phyloP scores from a whole-genome alignment of 2,113 vertebrate genomes.

The Himantopus leucocephalus region DNA sequence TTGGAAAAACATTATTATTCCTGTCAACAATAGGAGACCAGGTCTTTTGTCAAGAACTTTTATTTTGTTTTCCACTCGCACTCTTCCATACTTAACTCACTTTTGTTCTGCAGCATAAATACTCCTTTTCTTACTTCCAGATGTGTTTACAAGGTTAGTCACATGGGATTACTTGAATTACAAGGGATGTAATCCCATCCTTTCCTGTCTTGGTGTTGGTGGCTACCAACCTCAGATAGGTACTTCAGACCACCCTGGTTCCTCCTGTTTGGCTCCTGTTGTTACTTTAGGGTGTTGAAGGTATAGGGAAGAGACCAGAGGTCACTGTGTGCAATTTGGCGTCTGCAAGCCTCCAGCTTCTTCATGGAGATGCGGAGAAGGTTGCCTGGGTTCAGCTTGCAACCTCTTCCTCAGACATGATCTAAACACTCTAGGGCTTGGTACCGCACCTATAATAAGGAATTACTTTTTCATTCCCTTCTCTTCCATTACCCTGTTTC shows the following conservation, averaged over 20 bases:
- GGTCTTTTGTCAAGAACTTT: constrained; percentile 51
- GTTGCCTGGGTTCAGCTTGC: not conserved
- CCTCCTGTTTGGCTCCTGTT: not conserved
- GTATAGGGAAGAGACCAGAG: not conserved
- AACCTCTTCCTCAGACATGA: not conserved
- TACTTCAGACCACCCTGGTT: not conserved
- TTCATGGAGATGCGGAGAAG: not conserved
- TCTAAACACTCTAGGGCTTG: not conserved
- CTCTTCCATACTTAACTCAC: not conserved
- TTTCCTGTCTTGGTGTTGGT: not conserved
- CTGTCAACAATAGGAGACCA: constrained; percentile 50
- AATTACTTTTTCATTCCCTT: not conserved
- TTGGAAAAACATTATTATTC: constrained; percentile 61
- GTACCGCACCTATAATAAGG: not conserved
- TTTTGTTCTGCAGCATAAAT: not conserved
- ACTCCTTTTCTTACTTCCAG: not conserved
- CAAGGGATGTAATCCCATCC: not conserved
- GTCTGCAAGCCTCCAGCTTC: not conserved
- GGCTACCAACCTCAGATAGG: not conserved
- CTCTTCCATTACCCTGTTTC: not conserved
- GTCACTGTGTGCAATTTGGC: not conserved
- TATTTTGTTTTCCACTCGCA: constrained; percentile 7
- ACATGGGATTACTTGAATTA: not conserved
- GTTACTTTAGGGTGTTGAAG: not conserved
- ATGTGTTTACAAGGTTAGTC: not conserved